These are phyloP conservation scores for Plectrocnemia conspersa DNA, from an alignment of 1,140 invertebrate genomes.

Conservation along the genomic window DNA sequence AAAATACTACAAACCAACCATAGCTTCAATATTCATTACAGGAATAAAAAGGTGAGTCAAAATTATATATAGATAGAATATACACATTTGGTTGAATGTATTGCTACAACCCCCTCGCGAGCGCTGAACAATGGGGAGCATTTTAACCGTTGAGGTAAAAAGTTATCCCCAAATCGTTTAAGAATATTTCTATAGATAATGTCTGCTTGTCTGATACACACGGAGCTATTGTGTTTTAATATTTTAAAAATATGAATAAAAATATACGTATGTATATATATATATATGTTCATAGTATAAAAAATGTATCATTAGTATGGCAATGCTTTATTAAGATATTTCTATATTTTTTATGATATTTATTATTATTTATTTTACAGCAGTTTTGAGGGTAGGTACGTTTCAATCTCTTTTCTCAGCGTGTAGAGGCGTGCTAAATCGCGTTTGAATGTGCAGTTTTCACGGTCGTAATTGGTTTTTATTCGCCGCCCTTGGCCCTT, in stretches of 20 bases:
- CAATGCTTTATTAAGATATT: no score
- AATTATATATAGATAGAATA: no score
- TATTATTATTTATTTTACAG: no score
- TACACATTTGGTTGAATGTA: slow-evolving; percentile 17
- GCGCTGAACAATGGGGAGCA: slow-evolving; percentile 27
- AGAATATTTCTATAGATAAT: slow-evolving; percentile 5
- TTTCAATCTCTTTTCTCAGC: no score
- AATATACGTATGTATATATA: not conserved
- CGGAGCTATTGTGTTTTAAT: not conserved
- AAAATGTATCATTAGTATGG: no score
- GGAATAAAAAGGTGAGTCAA: no score
- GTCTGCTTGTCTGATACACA: not conserved
- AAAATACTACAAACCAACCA: no score
- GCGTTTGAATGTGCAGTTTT: slow-evolving; percentile 28
- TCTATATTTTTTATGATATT: no score
- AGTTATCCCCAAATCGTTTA: slow-evolving; percentile 35
- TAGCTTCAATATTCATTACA: no score
- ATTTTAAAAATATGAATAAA: not conserved
- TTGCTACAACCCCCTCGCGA: not conserved
- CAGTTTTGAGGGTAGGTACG: no score
- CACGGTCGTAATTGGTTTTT: slow-evolving; percentile 27
- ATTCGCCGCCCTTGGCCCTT: slow-evolving; percentile 6
- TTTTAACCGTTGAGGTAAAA: slow-evolving; percentile 36
- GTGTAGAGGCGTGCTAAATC: slow-evolving; percentile 25
- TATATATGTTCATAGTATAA: slow-evolving; percentile 3